Evolutionary conservation across 2,797 vertebrate genomes (phyloP), one percentile per base, ranked within the genome.

Genomic region (Tadarida brasiliensis): DNA sequence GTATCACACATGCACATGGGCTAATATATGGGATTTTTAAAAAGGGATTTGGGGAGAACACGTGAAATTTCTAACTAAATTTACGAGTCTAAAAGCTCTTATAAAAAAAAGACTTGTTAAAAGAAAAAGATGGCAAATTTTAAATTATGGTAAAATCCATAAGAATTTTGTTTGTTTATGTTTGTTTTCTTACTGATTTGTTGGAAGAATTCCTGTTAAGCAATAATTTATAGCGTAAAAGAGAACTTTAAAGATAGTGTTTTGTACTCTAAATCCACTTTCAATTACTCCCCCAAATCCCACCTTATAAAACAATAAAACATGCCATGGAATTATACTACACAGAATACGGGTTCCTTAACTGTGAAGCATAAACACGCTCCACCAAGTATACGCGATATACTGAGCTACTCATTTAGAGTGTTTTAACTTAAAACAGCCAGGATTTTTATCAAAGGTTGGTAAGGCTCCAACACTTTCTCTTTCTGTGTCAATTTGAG

Each of bases 41-140:
- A 94, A 87, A 59, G 86, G 30, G 33, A 80, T 74, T 90, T 93
- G 47, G 74, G 54, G 57, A 95, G 24, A 96, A 78, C 63, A 95
- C 24, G 14, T 70, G 56, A 91, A 93, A 93, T 94, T 83, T 65
- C 74, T 96, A 92, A 87, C 73, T 89, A 84, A 76, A 95, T 91
- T 96, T 96, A 93, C 63, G 5, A 95, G 56, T 86, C 73, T 91
- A 87, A 96, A 94, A 67, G 54, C 35, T 47, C 91, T 96, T 87
- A 7, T 92, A 78, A 74, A 93, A 74, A 93, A 65, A 86, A 80
- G 16, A 88, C 70, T 68, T 92, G 61, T 84, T 95, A 71, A 76
- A 90, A 76, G 51, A 57, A 89, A 95, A 87, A 78, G 35, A 96
- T 78, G 24, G 57, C 26, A 89, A 91, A 49, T 4, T 33, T 35